phyloP scores from a whole-genome alignment of 2,113 vertebrate genomes.

The Heteronetta atricapilla region DNA sequence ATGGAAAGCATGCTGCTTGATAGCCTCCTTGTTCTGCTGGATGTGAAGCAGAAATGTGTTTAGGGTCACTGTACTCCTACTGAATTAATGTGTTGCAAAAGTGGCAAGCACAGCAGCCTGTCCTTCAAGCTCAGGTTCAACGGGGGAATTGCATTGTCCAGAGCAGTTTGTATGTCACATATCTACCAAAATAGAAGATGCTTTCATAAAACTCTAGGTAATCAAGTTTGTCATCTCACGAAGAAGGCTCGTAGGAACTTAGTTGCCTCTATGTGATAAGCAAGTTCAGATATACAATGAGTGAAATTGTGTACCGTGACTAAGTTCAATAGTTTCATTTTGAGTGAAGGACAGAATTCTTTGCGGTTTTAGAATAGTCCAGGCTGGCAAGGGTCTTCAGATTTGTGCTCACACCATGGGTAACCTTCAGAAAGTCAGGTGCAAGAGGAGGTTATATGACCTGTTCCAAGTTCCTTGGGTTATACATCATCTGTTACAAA shows the following conservation, averaged over 20 bases:
- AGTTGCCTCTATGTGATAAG: background rate
- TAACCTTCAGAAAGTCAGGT: background rate
- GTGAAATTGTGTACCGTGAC: too few relatives aligned
- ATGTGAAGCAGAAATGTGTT: background rate
- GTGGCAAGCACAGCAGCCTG: background rate
- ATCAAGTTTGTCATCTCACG: background rate
- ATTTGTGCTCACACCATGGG: background rate
- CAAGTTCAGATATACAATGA: background rate
- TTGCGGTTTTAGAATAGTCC: background rate
- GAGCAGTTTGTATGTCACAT: background rate
- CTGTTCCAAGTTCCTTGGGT: background rate
- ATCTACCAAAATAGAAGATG: background rate
- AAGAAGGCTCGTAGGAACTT: background rate
- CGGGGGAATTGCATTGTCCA: background rate
- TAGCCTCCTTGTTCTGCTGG: background rate
- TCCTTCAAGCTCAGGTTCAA: background rate
- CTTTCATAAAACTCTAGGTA: background rate
- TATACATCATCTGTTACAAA: background rate
- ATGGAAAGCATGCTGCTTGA: background rate
- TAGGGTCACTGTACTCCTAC: background rate
- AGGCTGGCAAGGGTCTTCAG: background rate
- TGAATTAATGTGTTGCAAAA: fast-evolving
- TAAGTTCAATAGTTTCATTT: background rate
- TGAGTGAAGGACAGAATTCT: background rate
- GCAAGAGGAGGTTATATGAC: too few relatives aligned